Evolutionary conservation across 2,797 vertebrate species (phyloP), one percentile per base, ranked within the genome.

Genomic region (Bradypodion ventrale): DNA sequence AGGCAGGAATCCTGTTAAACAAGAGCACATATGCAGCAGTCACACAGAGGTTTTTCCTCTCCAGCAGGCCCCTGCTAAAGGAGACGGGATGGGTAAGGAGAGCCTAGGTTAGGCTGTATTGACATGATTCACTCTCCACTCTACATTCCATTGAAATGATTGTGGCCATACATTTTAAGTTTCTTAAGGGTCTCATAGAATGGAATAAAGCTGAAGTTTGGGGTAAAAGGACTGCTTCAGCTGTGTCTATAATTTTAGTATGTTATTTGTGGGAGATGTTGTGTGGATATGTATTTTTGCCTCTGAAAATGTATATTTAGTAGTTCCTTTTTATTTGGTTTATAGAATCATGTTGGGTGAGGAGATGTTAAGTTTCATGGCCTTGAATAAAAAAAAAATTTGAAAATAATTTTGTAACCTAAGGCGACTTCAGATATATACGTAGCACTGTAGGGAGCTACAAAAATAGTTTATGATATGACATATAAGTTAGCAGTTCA

Each of bases 261-360:
- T 4, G 12, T 68, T 76, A 56, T 13, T 27, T 75, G n/a, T 75
- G 56, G 32, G 65, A 75, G 66, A 40, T 76, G 32, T 23, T 82
- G 15, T 23, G 29, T 77, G 25, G 49, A 75, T 46, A 23, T 49
- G 16, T 59, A 5, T 2, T 66, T 44, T 44, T 25, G 16, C 29
- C 19, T 66, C 4, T 49, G 29, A 80, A n/a, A 56, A 44, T 59
- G 29, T 75, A 42, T 85, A 56, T 65, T 35, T 27, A 56, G 4
- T 7, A 74, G 25, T 37, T 40, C 40, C 46, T 63, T 46, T 72
- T 84, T n/a, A 78, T 78, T 84, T 25, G 32, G 19, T 84, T 65
- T 74, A 52, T 73, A 52, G 63, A 68, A 4, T 19, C 49, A 52
- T 77, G 37, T 69, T 69, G 16, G 63, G 65, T 29, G 4, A 74